A percentile compares a stretch with the other conserved stretches of the same genome.
phyloP scores from a whole-genome alignment of 2,797 vertebrate species.

The Morus bassanus region DNA sequence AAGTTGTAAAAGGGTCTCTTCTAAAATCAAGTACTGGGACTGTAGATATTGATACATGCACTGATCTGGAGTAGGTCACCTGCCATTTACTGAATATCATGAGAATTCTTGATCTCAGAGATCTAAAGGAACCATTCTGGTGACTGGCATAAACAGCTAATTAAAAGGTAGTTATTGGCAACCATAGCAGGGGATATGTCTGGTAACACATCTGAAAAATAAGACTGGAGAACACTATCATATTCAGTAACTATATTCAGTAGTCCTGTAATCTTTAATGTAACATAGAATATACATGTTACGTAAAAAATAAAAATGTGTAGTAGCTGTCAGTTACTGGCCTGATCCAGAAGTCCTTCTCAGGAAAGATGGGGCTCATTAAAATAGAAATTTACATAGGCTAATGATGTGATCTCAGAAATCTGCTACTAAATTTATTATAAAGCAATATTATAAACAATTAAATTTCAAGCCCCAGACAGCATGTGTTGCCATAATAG shows the following conservation, averaged over 20 bases:
- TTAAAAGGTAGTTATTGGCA: neutral
- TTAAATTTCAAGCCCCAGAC: accelerated
- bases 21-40: neutral
- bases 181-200: neutral
- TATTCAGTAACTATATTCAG: neutral
- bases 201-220: neutral
- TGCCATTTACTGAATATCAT: neutral
- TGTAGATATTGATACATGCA: neutral
- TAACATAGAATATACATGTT: neutral
- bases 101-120: neutral
- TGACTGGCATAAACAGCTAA: neutral
- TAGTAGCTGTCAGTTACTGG: neutral
- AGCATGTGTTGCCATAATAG: accelerated
- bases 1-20: neutral
- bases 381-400: neutral
- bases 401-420: neutral
- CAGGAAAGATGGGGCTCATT: neutral
- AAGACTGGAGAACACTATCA: neutral
- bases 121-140: neutral
- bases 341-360: neutral
- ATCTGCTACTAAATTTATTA: neutral
- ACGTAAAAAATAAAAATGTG: neutral
- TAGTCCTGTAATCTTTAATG: neutral
- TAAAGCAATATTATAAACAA: neutral
- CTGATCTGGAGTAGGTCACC: neutral